Evolutionary conservation across 2,797 vertebrate genomes (phyloP), one percentile per base, ranked within the genome.

Genomic region (Catharus ustulatus): DNA sequence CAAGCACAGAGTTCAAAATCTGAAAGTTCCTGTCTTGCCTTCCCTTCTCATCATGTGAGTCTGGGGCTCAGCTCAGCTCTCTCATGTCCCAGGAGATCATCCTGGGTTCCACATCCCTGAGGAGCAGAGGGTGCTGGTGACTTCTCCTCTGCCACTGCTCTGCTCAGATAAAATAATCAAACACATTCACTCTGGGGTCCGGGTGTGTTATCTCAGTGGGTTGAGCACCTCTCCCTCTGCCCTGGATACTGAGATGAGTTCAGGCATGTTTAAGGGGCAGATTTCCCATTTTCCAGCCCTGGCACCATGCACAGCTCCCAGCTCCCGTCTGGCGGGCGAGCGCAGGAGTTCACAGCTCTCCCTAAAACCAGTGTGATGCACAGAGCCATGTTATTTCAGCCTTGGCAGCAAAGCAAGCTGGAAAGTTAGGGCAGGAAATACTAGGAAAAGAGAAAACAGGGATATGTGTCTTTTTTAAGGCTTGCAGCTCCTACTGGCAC

Each of bases 401-500:
- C 52, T 86, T 95, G 95, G 93, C 92, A 96, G 77, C 74, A 64
- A 57, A 87, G 90, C 74, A n/a, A 68, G 80, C 52, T 61, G 15
- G 68, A 61, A 91, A 92, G 86, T 90, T 87, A 71, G 81, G 67
- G 67, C 57, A 79, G 90, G 90, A 86, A 84, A 91, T 36, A 55
- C n/a, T 17, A 10, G 80, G 79, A 23, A 23, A 82, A 49, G 62
- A 36, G 71, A 75, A 87, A 95, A 84, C 52, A 40, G 59, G 74
- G 67, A 57, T 54, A n/a, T 58, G 84, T 91, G 80, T 74, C 74
- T 85, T 91, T 90, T 94, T 87, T 86, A 84, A 89, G 90, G 77
- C 92, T 92, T 92, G 61, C 81, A 48, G 89, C 89, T 95, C 84
- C 79, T 67, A 5, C 55, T 78, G 82, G 40, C 69, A 5, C 86